Percentiles rank a stretch among this genome's conserved stretches.
Conservation (phyloP, 2,888 invertebrate species). For the Apamea epomidion region DNA sequence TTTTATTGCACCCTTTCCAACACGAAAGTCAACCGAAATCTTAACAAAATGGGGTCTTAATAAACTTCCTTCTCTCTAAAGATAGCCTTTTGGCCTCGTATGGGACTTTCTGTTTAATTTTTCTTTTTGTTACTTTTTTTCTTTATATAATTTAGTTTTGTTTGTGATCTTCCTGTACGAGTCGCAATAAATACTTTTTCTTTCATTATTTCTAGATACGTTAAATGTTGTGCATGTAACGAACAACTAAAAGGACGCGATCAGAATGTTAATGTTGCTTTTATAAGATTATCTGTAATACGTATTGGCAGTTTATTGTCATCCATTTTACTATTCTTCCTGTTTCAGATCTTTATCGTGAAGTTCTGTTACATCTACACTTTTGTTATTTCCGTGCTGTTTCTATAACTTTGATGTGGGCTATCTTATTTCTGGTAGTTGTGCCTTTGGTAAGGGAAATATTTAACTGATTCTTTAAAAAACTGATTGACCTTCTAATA, state of each 20-base stretch:
- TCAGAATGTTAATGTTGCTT: slow-evolving; percentile 16
- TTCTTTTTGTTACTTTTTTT: too few relatives aligned
- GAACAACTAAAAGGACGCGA: background rate
- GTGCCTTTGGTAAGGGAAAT: background rate
- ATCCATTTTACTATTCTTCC: slow-evolving; percentile 37
- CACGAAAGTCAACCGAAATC: background rate
- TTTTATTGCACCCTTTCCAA: background rate
- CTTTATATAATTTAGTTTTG: too few relatives aligned
- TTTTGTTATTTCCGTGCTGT: slow-evolving; percentile 17
- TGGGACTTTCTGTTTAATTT: too few relatives aligned
- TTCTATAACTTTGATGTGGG: background rate
- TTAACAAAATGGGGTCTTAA: background rate
- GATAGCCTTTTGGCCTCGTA: too few relatives aligned
- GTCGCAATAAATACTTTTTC: too few relatives aligned
- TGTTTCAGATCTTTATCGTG: slow-evolving; percentile 21
- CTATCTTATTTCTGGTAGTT: background rate
- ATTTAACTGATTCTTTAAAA: background rate
- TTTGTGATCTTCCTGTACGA: too few relatives aligned
- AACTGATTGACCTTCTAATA: background rate
- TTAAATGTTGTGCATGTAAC: slow-evolving; percentile 24
- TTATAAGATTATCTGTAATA: slow-evolving; percentile 33
- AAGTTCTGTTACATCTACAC: slow-evolving; percentile 23
- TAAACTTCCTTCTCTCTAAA: background rate
- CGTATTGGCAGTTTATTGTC: slow-evolving; percentile 16
- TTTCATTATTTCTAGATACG: background rate